These are phyloP conservation scores for Philonicus albiceps DNA, from an alignment of 2,888 invertebrate species.

Conservation along the genomic window DNA sequence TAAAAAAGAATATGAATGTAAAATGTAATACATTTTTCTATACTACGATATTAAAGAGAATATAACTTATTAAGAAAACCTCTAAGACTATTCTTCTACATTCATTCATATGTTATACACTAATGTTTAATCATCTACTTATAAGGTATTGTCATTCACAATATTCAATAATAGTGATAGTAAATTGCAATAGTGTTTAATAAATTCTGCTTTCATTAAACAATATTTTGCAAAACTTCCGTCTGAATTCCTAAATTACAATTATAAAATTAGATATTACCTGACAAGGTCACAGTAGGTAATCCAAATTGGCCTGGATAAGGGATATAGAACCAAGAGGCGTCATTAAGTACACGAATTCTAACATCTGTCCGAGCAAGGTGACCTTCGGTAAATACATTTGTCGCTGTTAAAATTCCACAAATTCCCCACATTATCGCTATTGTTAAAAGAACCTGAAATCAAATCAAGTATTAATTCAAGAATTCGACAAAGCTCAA, in stretches of 20 bases:
- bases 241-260: neutral
- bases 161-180: no score
- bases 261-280: conserved; percentile 45
- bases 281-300: conserved; percentile 73
- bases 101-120: no score
- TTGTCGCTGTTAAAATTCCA: conserved; percentile 72
- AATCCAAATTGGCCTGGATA: conserved; percentile 85
- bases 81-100: no score
- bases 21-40: no score
- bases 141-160: no score
- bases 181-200: no score
- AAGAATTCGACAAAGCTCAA: neutral
- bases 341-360: conserved; percentile 72
- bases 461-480: neutral
- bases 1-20: no score
- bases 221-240: neutral
- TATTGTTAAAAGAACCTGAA: conserved; percentile 75
- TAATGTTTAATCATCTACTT: no score
- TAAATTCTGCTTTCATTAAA: neutral
- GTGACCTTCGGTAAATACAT: conserved; percentile 71
- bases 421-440: conserved; percentile 80
- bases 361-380: conserved; percentile 79
- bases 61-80: no score
- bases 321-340: conserved; percentile 82
- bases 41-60: no score